Conservation (phyloP, 2,888 invertebrate species). For the Cryptocephalus primarius region DNA sequence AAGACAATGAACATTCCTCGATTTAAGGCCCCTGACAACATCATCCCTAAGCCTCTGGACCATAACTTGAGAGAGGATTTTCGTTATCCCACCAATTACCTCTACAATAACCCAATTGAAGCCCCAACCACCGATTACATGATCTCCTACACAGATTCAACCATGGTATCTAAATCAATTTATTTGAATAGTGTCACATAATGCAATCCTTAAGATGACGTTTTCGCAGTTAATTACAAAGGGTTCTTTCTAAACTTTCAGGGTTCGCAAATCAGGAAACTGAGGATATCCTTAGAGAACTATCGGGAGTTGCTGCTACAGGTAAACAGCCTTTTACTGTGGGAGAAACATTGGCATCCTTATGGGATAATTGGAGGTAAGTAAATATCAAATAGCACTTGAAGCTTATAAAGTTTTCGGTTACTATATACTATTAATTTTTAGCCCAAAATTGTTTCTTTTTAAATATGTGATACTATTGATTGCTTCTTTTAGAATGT, state of each 20-base stretch:
- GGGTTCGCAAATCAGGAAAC: constrained; percentile 62
- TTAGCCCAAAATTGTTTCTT: too few relatives aligned
- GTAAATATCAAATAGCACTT: constrained; percentile 15
- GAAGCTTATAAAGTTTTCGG: too few relatives aligned
- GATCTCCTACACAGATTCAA: constrained; percentile 16
- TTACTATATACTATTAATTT: too few relatives aligned
- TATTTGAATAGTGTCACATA: neutral
- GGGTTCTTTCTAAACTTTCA: constrained; percentile 24
- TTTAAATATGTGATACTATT: too few relatives aligned
- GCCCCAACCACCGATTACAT: constrained; percentile 14
- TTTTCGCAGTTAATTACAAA: too few relatives aligned
- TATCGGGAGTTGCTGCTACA: constrained; percentile 67
- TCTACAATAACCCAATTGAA: too few relatives aligned
- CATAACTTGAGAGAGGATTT: constrained; percentile 7
- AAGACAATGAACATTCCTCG: neutral
- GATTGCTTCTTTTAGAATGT: too few relatives aligned
- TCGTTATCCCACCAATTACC: neutral
- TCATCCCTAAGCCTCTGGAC: constrained; percentile 5
- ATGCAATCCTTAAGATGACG: neutral
- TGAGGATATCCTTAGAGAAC: constrained; percentile 60
- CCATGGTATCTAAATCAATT: constrained; percentile 12
- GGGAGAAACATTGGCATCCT: constrained; percentile 82
- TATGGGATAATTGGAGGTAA: constrained; percentile 56
- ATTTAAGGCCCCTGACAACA: constrained; percentile 9
- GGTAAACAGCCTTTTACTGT: constrained; percentile 57